Evolutionary conservation across 2,797 vertebrate species (phyloP).

Genomic region (Bucorvus abyssinicus): DNA sequence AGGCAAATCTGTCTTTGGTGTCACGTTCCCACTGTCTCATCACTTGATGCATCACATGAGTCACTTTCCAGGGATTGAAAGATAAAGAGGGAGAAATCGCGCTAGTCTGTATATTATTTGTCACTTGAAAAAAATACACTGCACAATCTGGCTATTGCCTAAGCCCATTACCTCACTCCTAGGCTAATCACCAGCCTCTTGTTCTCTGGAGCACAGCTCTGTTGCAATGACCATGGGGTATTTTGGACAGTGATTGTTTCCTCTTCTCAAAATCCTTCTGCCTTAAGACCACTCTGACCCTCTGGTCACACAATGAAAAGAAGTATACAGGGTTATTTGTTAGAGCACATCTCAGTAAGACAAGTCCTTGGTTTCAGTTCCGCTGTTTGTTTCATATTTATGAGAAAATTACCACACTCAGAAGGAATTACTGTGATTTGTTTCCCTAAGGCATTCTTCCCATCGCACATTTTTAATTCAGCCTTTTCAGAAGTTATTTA

Average conservation of each 20-base stretch:
- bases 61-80: conserved; percentile 11
- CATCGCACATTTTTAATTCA: neutral
- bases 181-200: neutral
- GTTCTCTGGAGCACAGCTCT: neutral
- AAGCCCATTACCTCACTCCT: neutral
- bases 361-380: neutral
- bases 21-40: neutral
- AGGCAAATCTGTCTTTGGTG: neutral
- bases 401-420: neutral
- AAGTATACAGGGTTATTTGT: neutral
- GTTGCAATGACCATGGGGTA: neutral
- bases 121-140: neutral
- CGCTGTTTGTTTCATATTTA: neutral
- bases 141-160: neutral
- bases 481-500: neutral
- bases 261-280: neutral
- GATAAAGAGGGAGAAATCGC: neutral
- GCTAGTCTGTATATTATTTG: neutral
- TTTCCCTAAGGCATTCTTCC: neutral
- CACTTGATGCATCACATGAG: neutral
- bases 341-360: neutral
- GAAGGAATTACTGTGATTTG: neutral
- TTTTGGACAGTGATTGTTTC: neutral
- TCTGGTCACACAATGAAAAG: neutral
- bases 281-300: neutral